Percentiles rank a stretch among this genome's conserved stretches.
Evolutionary conservation across 2,113 vertebrate genomes (phyloP).

Genomic region (Dendrocopos noguchii): DNA sequence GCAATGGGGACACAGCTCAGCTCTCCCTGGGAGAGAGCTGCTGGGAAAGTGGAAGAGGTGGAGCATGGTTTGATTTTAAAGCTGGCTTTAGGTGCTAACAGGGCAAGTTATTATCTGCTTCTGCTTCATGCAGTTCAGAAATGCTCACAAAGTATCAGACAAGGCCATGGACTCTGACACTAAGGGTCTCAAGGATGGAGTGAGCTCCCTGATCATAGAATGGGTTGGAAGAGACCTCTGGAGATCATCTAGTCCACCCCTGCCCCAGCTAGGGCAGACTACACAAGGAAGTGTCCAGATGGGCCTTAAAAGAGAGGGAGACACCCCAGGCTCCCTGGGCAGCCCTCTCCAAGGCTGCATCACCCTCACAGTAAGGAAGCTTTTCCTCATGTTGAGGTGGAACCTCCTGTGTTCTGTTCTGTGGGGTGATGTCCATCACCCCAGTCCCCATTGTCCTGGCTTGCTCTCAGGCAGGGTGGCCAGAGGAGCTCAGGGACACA

Average conservation of each 20-base stretch:
- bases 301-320: too few relatives aligned
- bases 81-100: not conserved
- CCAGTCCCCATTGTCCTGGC: rapidly evolving
- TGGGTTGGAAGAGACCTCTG: too few relatives aligned
- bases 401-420: too few relatives aligned
- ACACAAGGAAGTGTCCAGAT: too few relatives aligned
- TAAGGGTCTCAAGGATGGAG: not conserved
- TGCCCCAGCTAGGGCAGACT: too few relatives aligned
- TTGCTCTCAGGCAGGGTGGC: not conserved
- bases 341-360: too few relatives aligned
- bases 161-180: not conserved
- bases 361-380: too few relatives aligned
- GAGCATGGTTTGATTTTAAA: not conserved
- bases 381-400: too few relatives aligned
- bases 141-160: not conserved
- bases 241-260: too few relatives aligned
- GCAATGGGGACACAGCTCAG: rapidly evolving
- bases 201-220: not conserved
- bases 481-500: not conserved
- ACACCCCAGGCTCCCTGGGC: too few relatives aligned
- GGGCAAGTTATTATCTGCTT: not conserved
- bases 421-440: too few relatives aligned
- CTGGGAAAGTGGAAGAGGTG: rapidly evolving
- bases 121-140: not conserved
- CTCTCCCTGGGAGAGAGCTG: not conserved